phyloP scores from a whole-genome alignment of 2,797 vertebrate species.

The Sebastolobus altivelis region DNA sequence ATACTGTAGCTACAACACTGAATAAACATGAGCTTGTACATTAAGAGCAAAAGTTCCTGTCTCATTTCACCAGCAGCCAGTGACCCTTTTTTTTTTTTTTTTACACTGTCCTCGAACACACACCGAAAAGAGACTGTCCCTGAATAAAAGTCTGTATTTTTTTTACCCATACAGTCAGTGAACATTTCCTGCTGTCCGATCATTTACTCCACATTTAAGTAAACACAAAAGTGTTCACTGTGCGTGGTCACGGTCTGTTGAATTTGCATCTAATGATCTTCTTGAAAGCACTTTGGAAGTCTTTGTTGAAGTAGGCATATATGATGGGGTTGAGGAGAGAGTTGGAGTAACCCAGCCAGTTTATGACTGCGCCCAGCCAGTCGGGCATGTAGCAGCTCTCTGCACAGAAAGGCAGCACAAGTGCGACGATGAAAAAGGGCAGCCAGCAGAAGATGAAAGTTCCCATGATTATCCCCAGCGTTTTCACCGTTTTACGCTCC shows the following conservation, averaged over 20 bases:
- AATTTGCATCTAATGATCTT: conserved; percentile 98
- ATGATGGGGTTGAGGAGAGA: conserved; percentile 98
- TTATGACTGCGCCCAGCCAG: conserved; percentile 92
- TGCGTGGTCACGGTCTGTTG: conserved; percentile 83
- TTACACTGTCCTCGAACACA: conserved; percentile 45
- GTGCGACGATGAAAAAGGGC: conserved; percentile 97
- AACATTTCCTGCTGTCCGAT: conserved; percentile 30
- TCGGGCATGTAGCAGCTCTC: conserved; percentile 93
- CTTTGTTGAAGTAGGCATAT: conserved; percentile 99
- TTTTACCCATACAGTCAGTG: conserved; percentile 47
- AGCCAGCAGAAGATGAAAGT: conserved; percentile 99
- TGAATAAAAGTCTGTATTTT: conserved; percentile 66
- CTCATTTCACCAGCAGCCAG: conserved; percentile 27
- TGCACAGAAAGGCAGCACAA: conserved; percentile 95
- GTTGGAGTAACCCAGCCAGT: conserved; percentile 99
- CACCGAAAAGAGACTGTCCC: conserved; percentile 62
- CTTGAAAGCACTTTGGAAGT: conserved; percentile 99
- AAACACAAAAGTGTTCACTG: not conserved
- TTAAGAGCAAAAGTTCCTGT: conserved; percentile 55
- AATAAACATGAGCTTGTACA: conserved; percentile 78
- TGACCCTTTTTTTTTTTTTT: conserved; percentile 26
- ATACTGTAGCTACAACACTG: conserved; percentile 78
- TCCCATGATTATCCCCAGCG: conserved; percentile 98
- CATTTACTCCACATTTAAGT: conserved; percentile 4
- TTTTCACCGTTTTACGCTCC: conserved; percentile 97